A percentile compares a stretch with the other conserved stretches of the same genome.
Evolutionary conservation across 2,797 vertebrate species (phyloP).

Genomic region (Melanotaenia parkinsoni): DNA sequence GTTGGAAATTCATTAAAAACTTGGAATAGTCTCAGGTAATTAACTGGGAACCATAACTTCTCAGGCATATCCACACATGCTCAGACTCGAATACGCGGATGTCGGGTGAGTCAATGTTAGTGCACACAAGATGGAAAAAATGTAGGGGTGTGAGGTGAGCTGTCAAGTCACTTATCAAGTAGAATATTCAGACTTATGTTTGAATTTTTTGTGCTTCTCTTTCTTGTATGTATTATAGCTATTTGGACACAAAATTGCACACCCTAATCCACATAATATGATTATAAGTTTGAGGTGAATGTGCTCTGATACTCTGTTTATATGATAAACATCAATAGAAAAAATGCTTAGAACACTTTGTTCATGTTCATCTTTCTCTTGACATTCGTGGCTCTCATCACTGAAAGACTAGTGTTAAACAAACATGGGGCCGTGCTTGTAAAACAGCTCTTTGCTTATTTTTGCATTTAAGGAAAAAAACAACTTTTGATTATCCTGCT

Average conservation of each 20-base stretch:
- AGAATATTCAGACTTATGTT: conserved; percentile 11
- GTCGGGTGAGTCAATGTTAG: background rate
- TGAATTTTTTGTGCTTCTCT: conserved; percentile 3
- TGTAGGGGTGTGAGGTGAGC: background rate
- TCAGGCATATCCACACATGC: conserved; percentile 13
- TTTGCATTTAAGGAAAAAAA: background rate
- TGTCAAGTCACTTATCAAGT: conserved; percentile 26
- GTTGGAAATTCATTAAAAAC: background rate
- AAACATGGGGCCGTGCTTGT: background rate
- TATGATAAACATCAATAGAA: background rate
- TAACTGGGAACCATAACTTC: background rate
- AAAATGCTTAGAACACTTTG: conserved; percentile 9
- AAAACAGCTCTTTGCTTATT: background rate
- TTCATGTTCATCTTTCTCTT: background rate
- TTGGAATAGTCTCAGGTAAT: background rate
- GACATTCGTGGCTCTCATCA: background rate
- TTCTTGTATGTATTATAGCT: background rate
- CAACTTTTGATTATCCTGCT: conserved; percentile 19
- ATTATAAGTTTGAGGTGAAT: conserved; percentile 10
- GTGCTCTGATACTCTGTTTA: no score
- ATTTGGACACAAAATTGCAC: background rate
- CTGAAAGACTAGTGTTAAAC: background rate
- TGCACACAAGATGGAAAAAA: background rate
- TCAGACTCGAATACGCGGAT: background rate
- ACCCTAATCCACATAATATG: conserved; percentile 21